Conservation (phyloP, 2,797 vertebrate species). For the Protonibea diacanthus region DNA sequence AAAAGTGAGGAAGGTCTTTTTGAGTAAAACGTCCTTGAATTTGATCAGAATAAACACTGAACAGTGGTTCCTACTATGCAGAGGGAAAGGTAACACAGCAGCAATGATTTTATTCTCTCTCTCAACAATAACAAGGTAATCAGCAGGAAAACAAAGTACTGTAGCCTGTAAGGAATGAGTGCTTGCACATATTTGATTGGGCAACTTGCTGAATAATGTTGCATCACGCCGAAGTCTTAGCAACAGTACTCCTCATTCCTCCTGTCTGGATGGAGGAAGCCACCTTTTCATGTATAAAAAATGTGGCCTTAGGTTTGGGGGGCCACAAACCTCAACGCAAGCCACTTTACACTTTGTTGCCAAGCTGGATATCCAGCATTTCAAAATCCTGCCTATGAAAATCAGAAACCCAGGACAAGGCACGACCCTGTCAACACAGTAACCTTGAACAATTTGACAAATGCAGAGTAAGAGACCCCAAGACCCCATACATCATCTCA, state of each 20-base stretch:
- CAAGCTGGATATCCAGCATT: background rate
- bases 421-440: constrained; percentile 10
- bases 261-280: background rate
- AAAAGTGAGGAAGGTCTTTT: background rate
- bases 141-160: background rate
- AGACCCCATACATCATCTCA: constrained; percentile 19
- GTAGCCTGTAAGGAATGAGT: too few relatives aligned
- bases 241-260: background rate
- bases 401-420: background rate
- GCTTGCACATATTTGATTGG: background rate
- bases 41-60: constrained; percentile 1
- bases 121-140: background rate
- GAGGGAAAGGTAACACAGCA: background rate
- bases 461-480: background rate
- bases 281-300: background rate
- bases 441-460: constrained; percentile 35
- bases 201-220: background rate
- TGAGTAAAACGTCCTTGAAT: background rate
- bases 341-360: background rate
- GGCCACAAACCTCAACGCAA: background rate
- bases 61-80: background rate
- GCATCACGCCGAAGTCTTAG: background rate
- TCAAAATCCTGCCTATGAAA: constrained; percentile 11
- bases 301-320: background rate
- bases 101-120: background rate